phyloP scores from a whole-genome alignment of 2,888 invertebrate species.

The Andrena minutula region DNA sequence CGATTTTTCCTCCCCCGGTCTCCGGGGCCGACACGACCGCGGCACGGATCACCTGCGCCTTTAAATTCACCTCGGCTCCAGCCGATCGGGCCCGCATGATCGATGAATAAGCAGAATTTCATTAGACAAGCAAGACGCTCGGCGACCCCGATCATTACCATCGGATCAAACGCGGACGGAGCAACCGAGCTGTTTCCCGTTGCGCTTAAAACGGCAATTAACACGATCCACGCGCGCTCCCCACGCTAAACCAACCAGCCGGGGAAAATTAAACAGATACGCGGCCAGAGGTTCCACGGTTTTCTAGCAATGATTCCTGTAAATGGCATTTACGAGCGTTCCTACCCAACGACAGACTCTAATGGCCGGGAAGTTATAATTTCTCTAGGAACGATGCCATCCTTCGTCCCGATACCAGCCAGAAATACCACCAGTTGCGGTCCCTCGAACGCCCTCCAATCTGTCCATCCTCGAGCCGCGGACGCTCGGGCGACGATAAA shows the following conservation, averaged over 20 bases:
- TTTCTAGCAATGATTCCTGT: slow-evolving; percentile 34
- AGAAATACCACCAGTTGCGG: neutral
- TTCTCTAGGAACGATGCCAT: slow-evolving; percentile 18
- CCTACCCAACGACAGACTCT: neutral
- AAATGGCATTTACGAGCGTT: slow-evolving; percentile 55
- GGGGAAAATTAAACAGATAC: slow-evolving; percentile 21
- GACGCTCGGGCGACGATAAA: slow-evolving; percentile 3
- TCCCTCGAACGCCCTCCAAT: slow-evolving; percentile 4
- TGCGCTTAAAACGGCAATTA: slow-evolving; percentile 38
- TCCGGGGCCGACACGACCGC: slow-evolving; percentile 48
- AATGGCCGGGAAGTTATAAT: slow-evolving; percentile 20
- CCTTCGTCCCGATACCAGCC: neutral
- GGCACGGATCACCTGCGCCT: slow-evolving; percentile 61
- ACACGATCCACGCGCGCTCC: slow-evolving; percentile 9
- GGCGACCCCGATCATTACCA: slow-evolving; percentile 13
- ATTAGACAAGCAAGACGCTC: slow-evolving; percentile 9
- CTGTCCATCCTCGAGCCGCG: neutral
- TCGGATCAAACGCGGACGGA: neutral
- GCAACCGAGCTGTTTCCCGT: neutral
- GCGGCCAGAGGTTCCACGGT: slow-evolving; percentile 14
- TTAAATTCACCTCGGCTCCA: slow-evolving; percentile 51
- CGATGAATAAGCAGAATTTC: slow-evolving; percentile 44
- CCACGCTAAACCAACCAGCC: neutral
- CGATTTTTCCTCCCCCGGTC: slow-evolving; percentile 52
- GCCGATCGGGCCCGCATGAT: slow-evolving; percentile 31